Evolutionary conservation across 2,888 invertebrate genomes (phyloP).

Genomic region (Cremastinae sp.): DNA sequence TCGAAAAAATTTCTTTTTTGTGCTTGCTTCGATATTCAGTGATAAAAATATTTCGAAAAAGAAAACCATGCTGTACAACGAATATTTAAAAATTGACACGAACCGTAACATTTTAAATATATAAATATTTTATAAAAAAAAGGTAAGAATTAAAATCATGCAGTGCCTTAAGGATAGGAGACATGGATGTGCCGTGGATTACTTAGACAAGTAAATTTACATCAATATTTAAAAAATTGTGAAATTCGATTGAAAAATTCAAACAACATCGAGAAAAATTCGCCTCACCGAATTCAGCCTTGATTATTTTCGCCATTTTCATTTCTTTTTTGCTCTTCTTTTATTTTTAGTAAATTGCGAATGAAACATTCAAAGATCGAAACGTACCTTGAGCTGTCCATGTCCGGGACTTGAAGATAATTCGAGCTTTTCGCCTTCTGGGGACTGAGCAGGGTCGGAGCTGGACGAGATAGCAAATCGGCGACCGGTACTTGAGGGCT

Average conservation of each 20-base stretch:
- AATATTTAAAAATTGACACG: constrained; percentile 11
- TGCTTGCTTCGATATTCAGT: no score
- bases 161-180: constrained; percentile 78
- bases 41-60: not conserved
- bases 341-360: constrained; percentile 16
- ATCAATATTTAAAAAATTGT: constrained; percentile 50
- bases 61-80: not conserved
- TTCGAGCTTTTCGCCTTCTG: constrained; percentile 94
- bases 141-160: constrained; percentile 67
- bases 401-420: constrained; percentile 94
- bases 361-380: constrained; percentile 5
- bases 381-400: constrained; percentile 87
- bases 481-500: constrained; percentile 96
- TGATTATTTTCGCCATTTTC: constrained; percentile 1
- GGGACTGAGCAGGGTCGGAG: constrained; percentile 92
- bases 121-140: constrained; percentile 15
- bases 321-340: constrained; percentile 14
- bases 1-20: no score
- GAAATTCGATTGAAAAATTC: constrained; percentile 54
- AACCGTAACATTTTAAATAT: not conserved
- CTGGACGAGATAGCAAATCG: constrained; percentile 91
- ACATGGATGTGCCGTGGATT: constrained; percentile 78
- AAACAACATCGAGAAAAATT: constrained; percentile 68
- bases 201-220: constrained; percentile 65
- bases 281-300: constrained; percentile 62